phyloP scores from a whole-genome alignment of 2,113 vertebrate genomes.

The Ornithorhynchus anatinus region DNA sequence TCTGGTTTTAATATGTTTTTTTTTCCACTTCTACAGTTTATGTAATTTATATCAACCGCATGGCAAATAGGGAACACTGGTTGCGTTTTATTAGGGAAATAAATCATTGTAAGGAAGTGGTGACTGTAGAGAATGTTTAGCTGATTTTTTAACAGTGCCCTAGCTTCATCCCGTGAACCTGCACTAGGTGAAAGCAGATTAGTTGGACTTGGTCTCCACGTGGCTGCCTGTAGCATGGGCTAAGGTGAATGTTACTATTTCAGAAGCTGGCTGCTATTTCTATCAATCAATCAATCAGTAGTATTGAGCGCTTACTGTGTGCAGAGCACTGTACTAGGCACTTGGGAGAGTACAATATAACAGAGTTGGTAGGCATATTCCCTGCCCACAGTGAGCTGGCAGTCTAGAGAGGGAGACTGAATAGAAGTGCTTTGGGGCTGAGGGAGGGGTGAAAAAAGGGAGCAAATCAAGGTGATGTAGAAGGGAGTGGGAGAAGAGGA shows the following conservation, averaged over 20 bases:
- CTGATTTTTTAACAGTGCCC: conserved; percentile 22
- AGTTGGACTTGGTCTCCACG: background rate
- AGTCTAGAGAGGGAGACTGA: no score
- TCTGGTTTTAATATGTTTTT: background rate
- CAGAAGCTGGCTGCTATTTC: conserved; percentile 3
- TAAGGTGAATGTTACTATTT: conserved; percentile 25
- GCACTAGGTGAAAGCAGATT: conserved; percentile 3
- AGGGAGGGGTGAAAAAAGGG: no score
- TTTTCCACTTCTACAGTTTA: background rate
- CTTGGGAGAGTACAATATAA: no score
- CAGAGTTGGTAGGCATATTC: no score
- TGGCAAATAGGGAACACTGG: conserved; percentile 12
- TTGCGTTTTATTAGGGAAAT: conserved; percentile 32
- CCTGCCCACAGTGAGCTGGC: no score
- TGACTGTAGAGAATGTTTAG: background rate
- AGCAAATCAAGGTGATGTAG: no score
- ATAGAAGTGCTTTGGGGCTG: no score
- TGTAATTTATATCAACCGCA: conserved; percentile 21
- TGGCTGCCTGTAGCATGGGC: background rate
- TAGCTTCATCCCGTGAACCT: conserved; percentile 11
- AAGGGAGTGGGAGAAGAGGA: no score
- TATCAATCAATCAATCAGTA: no score
- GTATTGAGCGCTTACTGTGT: no score
- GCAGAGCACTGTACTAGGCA: no score
- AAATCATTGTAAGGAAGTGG: conserved; percentile 13